phyloP scores from a whole-genome alignment of 2,797 vertebrate genomes.

The Phataginus tricuspis region DNA sequence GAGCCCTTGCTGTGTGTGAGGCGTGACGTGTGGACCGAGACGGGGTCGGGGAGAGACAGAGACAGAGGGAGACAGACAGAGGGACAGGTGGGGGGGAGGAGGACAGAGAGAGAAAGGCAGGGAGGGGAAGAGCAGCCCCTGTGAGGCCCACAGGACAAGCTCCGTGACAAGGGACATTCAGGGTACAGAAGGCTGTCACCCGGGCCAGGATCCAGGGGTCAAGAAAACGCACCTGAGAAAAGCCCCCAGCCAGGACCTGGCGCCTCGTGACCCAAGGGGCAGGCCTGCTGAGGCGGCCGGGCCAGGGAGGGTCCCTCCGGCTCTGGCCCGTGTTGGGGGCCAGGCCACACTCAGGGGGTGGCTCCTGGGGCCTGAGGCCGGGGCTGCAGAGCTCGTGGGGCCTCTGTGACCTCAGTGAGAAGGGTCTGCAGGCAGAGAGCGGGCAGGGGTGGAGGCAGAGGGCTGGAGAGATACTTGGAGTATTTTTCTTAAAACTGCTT shows the following conservation, averaged over 20 bases:
- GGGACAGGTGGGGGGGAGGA: too few relatives aligned
- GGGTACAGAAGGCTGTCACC: neutral
- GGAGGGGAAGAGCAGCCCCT: neutral
- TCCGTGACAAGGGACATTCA: neutral
- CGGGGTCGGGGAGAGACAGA: rapidly evolving
- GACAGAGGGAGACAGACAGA: neutral
- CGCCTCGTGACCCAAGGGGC: too few relatives aligned
- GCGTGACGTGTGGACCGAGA: neutral
- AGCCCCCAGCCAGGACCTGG: neutral
- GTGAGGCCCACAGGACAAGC: rapidly evolving
- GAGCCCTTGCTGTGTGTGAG: neutral
- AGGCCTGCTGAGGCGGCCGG: too few relatives aligned
- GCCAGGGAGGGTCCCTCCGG: neutral
- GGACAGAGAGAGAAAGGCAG: neutral
- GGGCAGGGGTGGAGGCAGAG: too few relatives aligned
- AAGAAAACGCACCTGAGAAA: neutral
- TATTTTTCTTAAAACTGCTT: neutral
- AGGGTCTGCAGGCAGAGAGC: too few relatives aligned
- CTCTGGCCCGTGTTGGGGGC: neutral
- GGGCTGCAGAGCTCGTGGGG: neutral
- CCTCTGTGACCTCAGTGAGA: neutral
- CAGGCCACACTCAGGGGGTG: too few relatives aligned
- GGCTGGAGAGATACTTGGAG: neutral
- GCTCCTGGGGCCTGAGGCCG: too few relatives aligned
- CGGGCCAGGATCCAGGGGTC: too few relatives aligned